These are phyloP conservation scores for Numenius phaeopus DNA, from an alignment of 2,797 vertebrate genomes.

Conservation along the genomic window DNA sequence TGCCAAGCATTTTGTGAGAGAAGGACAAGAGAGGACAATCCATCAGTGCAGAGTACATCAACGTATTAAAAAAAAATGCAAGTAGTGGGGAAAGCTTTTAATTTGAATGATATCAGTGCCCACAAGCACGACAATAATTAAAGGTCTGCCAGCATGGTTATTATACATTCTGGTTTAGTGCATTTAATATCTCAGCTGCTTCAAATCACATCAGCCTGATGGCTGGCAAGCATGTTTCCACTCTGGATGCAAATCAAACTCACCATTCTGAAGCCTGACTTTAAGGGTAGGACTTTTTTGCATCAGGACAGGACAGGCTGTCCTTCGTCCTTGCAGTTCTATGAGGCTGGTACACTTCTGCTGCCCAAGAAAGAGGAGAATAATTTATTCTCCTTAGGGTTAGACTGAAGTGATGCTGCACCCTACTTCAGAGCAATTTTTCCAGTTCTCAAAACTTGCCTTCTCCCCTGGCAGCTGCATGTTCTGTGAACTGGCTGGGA, in stretches of 20 bases:
- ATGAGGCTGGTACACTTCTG: neutral
- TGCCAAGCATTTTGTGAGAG: conserved; percentile 47
- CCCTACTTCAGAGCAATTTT: neutral
- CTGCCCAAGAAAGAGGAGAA: neutral
- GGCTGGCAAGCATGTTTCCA: conserved; percentile 61
- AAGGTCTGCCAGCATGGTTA: conserved; percentile 72
- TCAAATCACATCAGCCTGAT: conserved; percentile 72
- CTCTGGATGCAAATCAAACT: conserved; percentile 74
- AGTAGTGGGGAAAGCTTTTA: conserved; percentile 65
- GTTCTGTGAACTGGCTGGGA: neutral
- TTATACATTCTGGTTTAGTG: conserved; percentile 72
- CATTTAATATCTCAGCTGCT: conserved; percentile 75
- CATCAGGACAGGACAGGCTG: conserved; percentile 54
- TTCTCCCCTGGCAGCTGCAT: neutral
- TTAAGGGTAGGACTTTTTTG: conserved; percentile 39
- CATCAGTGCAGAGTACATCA: conserved; percentile 52
- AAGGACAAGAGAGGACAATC: conserved; percentile 70
- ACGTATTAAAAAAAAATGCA: conserved; percentile 64
- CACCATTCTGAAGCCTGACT: conserved; percentile 3
- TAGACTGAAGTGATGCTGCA: neutral
- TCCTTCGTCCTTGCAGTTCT: conserved; percentile 10
- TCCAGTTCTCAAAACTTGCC: neutral
- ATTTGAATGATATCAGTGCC: conserved; percentile 72
- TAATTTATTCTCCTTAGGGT: neutral
- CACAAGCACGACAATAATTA: conserved; percentile 74